Percentiles rank a stretch among this genome's conserved stretches.
Conservation (phyloP, 2,113 vertebrate genomes). For the Seriola rivoliana region DNA sequence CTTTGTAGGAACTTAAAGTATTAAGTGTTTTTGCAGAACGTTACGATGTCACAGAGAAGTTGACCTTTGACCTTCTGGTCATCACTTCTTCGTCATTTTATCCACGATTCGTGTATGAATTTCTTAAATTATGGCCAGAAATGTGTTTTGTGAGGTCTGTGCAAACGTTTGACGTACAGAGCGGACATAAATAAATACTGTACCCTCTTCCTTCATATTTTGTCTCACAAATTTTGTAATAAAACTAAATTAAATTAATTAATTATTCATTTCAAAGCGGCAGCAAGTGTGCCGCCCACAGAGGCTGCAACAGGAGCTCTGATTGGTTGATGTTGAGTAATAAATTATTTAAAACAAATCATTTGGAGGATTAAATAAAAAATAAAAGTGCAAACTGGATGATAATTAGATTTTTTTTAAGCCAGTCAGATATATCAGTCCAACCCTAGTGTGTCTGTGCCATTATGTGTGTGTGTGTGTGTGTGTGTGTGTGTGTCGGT, state of each 20-base stretch:
- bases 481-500: slow-evolving; percentile 22
- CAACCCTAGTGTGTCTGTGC: slow-evolving; percentile 2
- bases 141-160: no score
- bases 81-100: no score
- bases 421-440: slow-evolving; percentile 11
- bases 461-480: not conserved
- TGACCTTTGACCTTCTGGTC: no score
- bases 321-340: not conserved
- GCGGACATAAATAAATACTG: no score
- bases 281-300: not conserved
- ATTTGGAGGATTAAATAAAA: slow-evolving; percentile 24
- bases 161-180: no score
- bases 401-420: not conserved
- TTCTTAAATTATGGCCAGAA: no score
- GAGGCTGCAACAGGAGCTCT: not conserved
- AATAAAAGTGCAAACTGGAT: slow-evolving; percentile 18
- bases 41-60: no score
- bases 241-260: not conserved
- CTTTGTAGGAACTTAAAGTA: no score
- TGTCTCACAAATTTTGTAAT: not conserved
- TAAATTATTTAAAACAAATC: slow-evolving; percentile 13
- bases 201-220: no score
- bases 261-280: not conserved
- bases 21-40: no score
- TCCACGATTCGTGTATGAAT: no score